phyloP scores from a whole-genome alignment of 2,888 invertebrate species.

The Pharmacophagus antenor region DNA sequence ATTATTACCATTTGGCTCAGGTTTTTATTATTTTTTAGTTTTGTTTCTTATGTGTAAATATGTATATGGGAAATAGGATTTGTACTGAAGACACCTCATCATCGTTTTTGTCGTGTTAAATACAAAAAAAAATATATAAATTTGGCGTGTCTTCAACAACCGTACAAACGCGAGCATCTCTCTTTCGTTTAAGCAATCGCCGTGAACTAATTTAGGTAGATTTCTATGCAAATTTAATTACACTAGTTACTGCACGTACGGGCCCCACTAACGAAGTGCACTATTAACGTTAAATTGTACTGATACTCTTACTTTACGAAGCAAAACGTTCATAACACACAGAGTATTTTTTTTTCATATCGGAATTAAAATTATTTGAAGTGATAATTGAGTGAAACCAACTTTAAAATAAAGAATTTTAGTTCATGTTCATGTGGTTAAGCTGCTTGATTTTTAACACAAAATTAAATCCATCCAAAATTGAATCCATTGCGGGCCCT shows the following conservation, averaged over 20 bases:
- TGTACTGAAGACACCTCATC: neutral
- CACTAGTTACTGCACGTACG: slow-evolving; percentile 45
- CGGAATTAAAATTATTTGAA: too few species aligned
- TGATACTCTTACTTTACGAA: slow-evolving; percentile 8
- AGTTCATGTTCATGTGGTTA: too few species aligned
- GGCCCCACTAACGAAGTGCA: slow-evolving; percentile 51
- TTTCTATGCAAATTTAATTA: slow-evolving; percentile 73
- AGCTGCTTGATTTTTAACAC: too few species aligned
- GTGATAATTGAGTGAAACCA: too few species aligned
- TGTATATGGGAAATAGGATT: too few species aligned
- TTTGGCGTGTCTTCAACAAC: neutral
- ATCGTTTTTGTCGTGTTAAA: neutral
- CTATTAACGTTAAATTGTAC: slow-evolving; percentile 24
- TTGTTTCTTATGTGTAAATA: too few species aligned
- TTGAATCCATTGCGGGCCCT: too few species aligned
- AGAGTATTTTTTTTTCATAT: neutral
- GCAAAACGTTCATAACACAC: slow-evolving; percentile 2
- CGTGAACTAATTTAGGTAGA: slow-evolving; percentile 59
- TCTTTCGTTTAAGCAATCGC: slow-evolving; percentile 32
- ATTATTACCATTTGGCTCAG: too few species aligned
- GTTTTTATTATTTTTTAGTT: too few species aligned
- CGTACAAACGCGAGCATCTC: neutral
- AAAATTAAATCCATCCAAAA: too few species aligned
- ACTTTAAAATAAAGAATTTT: too few species aligned
- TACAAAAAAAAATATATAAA: neutral